Evolutionary conservation across 2,797 vertebrate species (phyloP).

Genomic region (Eulemur rubriventer): DNA sequence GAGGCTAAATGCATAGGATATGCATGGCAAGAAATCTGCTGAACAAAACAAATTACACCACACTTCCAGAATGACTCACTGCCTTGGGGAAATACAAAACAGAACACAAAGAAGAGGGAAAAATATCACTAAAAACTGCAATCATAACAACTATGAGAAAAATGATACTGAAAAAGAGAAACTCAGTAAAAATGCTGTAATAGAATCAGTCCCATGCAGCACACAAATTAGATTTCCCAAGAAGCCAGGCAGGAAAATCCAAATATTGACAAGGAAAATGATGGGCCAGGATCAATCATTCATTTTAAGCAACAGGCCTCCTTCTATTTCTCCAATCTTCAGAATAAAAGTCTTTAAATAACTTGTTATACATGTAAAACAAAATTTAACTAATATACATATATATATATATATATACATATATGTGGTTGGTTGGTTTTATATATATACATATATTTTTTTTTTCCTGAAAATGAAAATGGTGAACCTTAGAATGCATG

Average conservation of each 20-base stretch:
- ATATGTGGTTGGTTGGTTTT: background rate
- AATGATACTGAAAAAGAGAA: slow-evolving; percentile 55
- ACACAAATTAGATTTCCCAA: background rate
- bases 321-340: background rate
- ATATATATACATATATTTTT: too few species aligned
- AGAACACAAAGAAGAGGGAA: background rate
- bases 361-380: background rate
- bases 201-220: background rate
- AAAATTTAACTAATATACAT: background rate
- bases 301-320: background rate
- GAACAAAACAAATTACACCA: slow-evolving; percentile 67
- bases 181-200: slow-evolving; percentile 56
- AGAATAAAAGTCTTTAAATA: background rate
- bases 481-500: background rate
- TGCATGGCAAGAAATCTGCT: slow-evolving; percentile 55
- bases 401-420: too few species aligned
- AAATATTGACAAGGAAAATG: slow-evolving; percentile 49
- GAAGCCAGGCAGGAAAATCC: slow-evolving; percentile 27
- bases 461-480: background rate
- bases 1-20: slow-evolving; percentile 14
- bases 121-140: slow-evolving; percentile 46
- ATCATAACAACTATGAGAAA: slow-evolving; percentile 53
- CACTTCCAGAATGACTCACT: slow-evolving; percentile 49
- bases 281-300: background rate
- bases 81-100: slow-evolving; percentile 74